Conservation (phyloP, 2,888 invertebrate genomes). For the Ceraclea dissimilis region DNA sequence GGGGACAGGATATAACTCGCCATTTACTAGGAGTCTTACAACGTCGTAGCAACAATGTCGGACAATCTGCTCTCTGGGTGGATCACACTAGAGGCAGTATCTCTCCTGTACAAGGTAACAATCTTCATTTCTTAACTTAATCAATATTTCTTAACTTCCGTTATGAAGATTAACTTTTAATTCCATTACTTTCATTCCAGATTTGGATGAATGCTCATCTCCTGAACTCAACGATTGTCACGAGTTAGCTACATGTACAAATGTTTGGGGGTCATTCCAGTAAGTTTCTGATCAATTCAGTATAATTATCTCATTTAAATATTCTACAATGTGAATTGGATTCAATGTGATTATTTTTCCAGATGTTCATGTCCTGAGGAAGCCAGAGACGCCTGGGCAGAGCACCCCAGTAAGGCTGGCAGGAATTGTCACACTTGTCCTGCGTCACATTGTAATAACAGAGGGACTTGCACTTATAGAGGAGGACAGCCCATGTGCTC, state of each 20-base stretch:
- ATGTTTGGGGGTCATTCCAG: slow-evolving; percentile 77
- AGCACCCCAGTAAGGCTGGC: slow-evolving; percentile 60
- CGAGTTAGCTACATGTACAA: slow-evolving; percentile 65
- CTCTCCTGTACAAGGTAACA: slow-evolving; percentile 59
- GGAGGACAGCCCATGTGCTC: slow-evolving; percentile 69
- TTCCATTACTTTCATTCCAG: slow-evolving; percentile 37
- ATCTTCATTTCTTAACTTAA: background rate
- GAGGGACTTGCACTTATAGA: slow-evolving; percentile 75
- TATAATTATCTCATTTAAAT: too few species aligned
- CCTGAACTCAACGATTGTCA: slow-evolving; percentile 82
- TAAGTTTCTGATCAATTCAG: slow-evolving; percentile 26
- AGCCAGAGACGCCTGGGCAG: slow-evolving; percentile 65
- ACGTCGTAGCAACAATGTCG: slow-evolving; percentile 78
- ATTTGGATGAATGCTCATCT: slow-evolving; percentile 80
- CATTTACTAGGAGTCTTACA: slow-evolving; percentile 79
- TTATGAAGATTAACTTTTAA: background rate
- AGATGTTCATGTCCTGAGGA: slow-evolving; percentile 65
- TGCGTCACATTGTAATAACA: slow-evolving; percentile 70
- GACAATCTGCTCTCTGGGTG: slow-evolving; percentile 78
- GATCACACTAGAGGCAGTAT: slow-evolving; percentile 75
- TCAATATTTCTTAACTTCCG: too few species aligned
- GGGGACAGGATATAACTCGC: slow-evolving; percentile 70
- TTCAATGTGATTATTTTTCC: slow-evolving; percentile 25
- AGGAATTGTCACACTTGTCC: slow-evolving; percentile 73
- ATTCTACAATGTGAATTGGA: background rate